Evolutionary conservation across 30 jellyfish, hydroid and myxozoan species (phyloP), one percentile per base, ranked within the genome.

Genomic region (Catostylus mosaicus): DNA sequence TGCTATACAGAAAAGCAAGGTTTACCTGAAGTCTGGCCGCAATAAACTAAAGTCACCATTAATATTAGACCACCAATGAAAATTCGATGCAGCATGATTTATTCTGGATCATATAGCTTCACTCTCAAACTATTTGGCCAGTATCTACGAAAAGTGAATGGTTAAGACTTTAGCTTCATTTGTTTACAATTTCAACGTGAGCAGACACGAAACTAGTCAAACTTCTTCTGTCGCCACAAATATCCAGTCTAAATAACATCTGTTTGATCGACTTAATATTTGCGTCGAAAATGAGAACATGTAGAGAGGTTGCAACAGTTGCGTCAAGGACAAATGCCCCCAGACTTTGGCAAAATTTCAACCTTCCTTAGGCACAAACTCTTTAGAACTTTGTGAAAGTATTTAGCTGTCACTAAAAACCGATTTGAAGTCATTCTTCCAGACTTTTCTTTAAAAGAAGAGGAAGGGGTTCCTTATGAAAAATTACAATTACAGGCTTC

Each of bases 21-120:
- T 11, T 4, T 59, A 59, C 71, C 71, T 4, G 71, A n/a, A 27
- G 40, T 6, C 9, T 37, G 38, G 71, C 38, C n/a, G 24, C 71
- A 59, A 59, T 26, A 59, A 19, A 23, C 33, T 4, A 59, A n/a
- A 23, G 38, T 59, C 37, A 27, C 38, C 18, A 23, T 6, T 27
- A 59, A 7, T 43, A 43, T 43, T 23, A 59, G 11, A 59, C 40
- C 3, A 52, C 3, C 67, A 52, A 6, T 52, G 8, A 52, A 52
- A 3, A 52, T 6, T 37, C 71, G 38, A 59, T 59, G 71, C n/a
- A 59, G 40, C 71, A 59, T 59, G 24, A 18, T 59, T 59, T 27
- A 4, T 14, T 52, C 67, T 52, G 26, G 5, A 52, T 52, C 67
- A 14, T 52, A 22, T 52, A 52, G 29, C 67, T 52, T 24, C 54